Base-by-base conservation (phyloP, 2,888 invertebrate genomes). In the Cosmorhoe ocellata region DNA sequence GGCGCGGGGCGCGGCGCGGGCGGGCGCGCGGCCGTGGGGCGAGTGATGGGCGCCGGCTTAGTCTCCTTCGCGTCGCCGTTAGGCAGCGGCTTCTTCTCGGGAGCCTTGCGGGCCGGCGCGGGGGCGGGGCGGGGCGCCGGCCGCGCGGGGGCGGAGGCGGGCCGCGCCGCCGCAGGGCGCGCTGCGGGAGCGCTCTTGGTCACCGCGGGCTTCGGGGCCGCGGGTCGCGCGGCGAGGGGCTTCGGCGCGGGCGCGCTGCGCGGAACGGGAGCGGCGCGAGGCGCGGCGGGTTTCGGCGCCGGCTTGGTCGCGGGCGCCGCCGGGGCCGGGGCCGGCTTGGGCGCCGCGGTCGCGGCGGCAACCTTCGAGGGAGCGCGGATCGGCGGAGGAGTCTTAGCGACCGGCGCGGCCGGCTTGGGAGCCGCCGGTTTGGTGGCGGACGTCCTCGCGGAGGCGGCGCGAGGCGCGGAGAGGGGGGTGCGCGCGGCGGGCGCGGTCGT, bases 61-160 rank as follows among this genome's bases (percentile, higher is more conserved):
- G 54, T 51, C 18, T 75, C 72, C 67, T 91, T 92, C 0, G 76
- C 81, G 40, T 93, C 93, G 8, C 92, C 93, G 64, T 92, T 93
- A 1, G 89, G 67, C 6, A 91, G 71, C 0, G 92, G 85, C 67
- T 92, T 92, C 67, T 87, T 92, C 18, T 91, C 91, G 0, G 71
- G 61, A 5, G 71, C 67, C 43, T 73, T 73, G 14, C 69, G 64
- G 46, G 71, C 71, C 1, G 68, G 55, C 33, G 79, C 50, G 14
- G 65, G 57, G 7, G 24, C 24, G 1, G 24, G 5, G 51, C 27
- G 24, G 13, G 44, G 41, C 38, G 33, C 24, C 28, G 11, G 37
- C 5, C 68, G 64, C 47, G 71, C 71, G 1, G 69, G 56, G 30
- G 79, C 51, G 13, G 66, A 55, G 12, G 69, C 64, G 4, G 67